Base-by-base conservation (phyloP, 2,113 vertebrate species). In the Leptocoma aspasia region DNA sequence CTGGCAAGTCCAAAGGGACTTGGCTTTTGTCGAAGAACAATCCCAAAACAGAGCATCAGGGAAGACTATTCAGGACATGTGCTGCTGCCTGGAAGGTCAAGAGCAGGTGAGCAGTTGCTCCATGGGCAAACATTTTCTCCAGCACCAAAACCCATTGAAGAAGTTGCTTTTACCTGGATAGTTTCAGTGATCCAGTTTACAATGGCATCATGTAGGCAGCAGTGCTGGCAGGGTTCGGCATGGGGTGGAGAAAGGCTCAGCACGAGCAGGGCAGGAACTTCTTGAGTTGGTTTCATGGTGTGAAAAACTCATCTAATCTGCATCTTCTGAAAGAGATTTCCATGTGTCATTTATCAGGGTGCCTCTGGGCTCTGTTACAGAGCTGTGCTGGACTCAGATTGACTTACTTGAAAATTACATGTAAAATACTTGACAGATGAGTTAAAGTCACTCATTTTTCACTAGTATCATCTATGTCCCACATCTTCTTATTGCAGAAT, bases 181-280 rank as follows among this genome's bases (percentile, higher is more conserved):
- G 14, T 78, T 92, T 59, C 50, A 35, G 28, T 41, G 65, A 82
- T 94, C 17, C 28, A 31, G 49, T 79, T 93, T 37, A 65, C 54
- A 57, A 0, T 1, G 4, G 41, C 4, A 5, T 47, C 0, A 1
- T 0, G 1, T 41, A 63, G 68, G 35, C 56, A 56, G 57, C 2
- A 1, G 0, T 45, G 54, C 26, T 90, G 75, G 30, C 63, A 56
- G 37, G 50, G 16, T 77, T 77, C 39, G 45, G 18, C 49, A 56
- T 30, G 71, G n/a, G 20, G 1, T 80, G 42, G 30, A 66, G 75
- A 42, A 82, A 7, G 14, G 37, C 66, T 83, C 3, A 27, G 42
- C 10, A 2, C 0, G 4, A 59, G 47, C 41, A 81, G 39, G 35
- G 39, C 50, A 93, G 42, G 60, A 86, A 47, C 82, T 78, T 85